A percentile compares a stretch with the other conserved stretches of the same genome.
Evolutionary conservation across 2,113 vertebrate species (phyloP).

Genomic region (Craseonycteris thonglongyai): DNA sequence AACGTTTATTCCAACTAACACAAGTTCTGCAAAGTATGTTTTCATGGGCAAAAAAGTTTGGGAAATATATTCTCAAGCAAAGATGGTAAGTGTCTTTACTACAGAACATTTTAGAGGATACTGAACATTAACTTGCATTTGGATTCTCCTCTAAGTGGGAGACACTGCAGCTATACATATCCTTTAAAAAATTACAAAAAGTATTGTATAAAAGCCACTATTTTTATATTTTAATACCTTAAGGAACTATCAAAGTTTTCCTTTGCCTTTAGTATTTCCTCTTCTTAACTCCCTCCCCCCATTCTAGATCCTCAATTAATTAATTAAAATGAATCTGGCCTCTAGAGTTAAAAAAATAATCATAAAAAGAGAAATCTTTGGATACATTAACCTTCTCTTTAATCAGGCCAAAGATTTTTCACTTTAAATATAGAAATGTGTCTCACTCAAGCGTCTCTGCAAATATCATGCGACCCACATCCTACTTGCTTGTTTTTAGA

Average conservation of each 20-base stretch:
- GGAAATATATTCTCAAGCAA: background rate
- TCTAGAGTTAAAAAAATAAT: background rate
- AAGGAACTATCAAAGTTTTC: background rate
- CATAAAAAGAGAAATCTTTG: background rate
- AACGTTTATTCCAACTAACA: background rate
- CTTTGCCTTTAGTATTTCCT: background rate
- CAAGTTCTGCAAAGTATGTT: background rate
- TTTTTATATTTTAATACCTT: background rate
- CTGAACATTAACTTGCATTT: background rate
- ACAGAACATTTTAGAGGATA: background rate
- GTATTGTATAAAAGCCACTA: background rate
- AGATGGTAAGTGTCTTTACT: background rate
- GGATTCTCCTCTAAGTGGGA: background rate
- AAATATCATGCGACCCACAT: background rate
- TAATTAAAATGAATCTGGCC: background rate
- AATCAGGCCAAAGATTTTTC: constrained; percentile 59
- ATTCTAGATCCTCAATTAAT: background rate
- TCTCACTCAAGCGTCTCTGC: constrained; percentile 23
- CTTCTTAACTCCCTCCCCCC: background rate
- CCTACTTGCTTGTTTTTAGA: constrained; percentile 46
- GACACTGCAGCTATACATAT: background rate
- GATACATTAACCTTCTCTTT: background rate
- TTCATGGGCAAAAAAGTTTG: background rate
- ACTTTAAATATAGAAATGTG: constrained; percentile 62
- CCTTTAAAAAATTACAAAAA: background rate